Evolutionary conservation across 2,888 invertebrate genomes (phyloP).

Genomic region (Phoronis australis): DNA sequence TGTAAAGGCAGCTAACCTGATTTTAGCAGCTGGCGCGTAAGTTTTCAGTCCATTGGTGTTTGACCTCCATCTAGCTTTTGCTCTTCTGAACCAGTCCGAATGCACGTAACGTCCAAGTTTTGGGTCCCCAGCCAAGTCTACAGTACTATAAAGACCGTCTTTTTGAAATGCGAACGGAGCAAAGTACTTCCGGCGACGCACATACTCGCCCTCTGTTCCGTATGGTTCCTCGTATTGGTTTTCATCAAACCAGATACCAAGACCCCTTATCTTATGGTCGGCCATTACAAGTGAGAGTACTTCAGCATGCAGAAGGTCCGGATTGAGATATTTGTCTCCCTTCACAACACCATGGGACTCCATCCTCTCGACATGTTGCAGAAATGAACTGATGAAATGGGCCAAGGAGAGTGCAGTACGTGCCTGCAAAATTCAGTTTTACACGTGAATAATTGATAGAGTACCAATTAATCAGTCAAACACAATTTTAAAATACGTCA

Average conservation of each 20-base stretch:
- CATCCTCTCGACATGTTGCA: slow-evolving; percentile 61
- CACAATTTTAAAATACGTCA: too few species aligned
- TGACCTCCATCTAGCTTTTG: slow-evolving; percentile 90
- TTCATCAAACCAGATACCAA: slow-evolving; percentile 84
- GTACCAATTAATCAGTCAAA: too few species aligned
- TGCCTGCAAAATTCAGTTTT: too few species aligned
- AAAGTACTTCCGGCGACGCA: slow-evolving; percentile 62
- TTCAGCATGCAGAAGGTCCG: slow-evolving; percentile 93
- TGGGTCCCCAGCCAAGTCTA: too few species aligned
- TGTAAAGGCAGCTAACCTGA: too few species aligned
- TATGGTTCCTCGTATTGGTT: slow-evolving; percentile 89
- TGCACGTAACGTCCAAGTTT: slow-evolving; percentile 69
- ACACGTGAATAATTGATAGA: too few species aligned
- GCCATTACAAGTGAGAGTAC: slow-evolving; percentile 84
- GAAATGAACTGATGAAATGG: slow-evolving; percentile 90
- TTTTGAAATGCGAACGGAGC: slow-evolving; percentile 87
- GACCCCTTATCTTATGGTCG: slow-evolving; percentile 87
- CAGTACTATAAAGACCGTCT: too few species aligned
- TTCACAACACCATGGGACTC: slow-evolving; percentile 50
- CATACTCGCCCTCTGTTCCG: slow-evolving; percentile 34
- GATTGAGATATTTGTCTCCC: slow-evolving; percentile 45
- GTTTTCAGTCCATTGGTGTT: slow-evolving; percentile 86
- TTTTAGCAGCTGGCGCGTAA: slow-evolving; percentile 83
- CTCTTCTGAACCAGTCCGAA: slow-evolving; percentile 75
- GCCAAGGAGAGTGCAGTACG: slow-evolving; percentile 93